Conservation (phyloP, 2,888 invertebrate genomes). For the Sceliomorpha sp. region DNA sequence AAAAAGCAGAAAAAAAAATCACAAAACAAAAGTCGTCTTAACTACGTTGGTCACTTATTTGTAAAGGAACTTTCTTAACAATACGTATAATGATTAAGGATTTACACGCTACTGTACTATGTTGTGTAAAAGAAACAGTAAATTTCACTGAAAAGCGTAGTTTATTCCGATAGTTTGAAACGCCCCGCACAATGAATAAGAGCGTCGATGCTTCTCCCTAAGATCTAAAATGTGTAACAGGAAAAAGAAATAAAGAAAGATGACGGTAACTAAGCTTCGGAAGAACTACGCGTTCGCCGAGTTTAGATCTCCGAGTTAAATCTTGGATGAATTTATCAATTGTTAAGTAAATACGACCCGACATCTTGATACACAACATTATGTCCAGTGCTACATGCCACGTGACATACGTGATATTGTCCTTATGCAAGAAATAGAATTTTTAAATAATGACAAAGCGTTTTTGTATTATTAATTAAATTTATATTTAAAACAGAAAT, state of each 20-base stretch:
- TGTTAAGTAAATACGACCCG: slow-evolving; percentile 9
- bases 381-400: slow-evolving; percentile 5
- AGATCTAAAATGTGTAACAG: slow-evolving; percentile 11
- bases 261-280: slow-evolving; percentile 2
- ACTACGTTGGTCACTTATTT: slow-evolving; percentile 70
- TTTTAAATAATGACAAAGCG: too few relatives aligned
- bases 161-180: slow-evolving; percentile 71
- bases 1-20: slow-evolving; percentile 44
- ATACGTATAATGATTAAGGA: slow-evolving; percentile 61
- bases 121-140: slow-evolving; percentile 70
- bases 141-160: slow-evolving; percentile 69
- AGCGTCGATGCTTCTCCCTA: slow-evolving; percentile 35
- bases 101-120: slow-evolving; percentile 71
- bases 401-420: slow-evolving; percentile 5
- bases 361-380: slow-evolving; percentile 2
- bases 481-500: too few relatives aligned
- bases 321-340: slow-evolving; percentile 7
- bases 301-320: slow-evolving; percentile 13
- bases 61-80: slow-evolving; percentile 59
- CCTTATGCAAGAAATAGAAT: too few relatives aligned
- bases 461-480: too few relatives aligned
- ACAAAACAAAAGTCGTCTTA: slow-evolving; percentile 58
- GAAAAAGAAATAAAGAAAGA: slow-evolving; percentile 18
- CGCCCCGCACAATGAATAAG: slow-evolving; percentile 60
- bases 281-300: slow-evolving; percentile 12